Percentiles rank a stretch among this genome's conserved stretches.
phyloP scores from a whole-genome alignment of 64 coral and sea anemone genomes.

The Stylophora pistillata region DNA sequence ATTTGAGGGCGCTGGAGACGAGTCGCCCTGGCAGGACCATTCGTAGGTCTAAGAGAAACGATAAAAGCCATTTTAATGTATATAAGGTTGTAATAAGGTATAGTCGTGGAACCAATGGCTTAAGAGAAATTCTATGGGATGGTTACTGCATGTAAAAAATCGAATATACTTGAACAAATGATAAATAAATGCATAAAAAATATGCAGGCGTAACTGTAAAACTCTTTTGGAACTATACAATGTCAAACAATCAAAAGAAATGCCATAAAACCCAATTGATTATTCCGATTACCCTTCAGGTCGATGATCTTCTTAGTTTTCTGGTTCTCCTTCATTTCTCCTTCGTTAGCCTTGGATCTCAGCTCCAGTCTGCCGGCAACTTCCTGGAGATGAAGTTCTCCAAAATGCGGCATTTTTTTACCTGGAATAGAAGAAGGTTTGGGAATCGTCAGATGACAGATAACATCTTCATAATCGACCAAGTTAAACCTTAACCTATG shows the following conservation, averaged over 20 bases:
- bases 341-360: neutral
- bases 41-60: neutral
- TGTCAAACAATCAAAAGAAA: neutral
- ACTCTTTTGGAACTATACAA: too few species aligned
- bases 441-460: too few species aligned
- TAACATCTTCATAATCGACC: too few species aligned
- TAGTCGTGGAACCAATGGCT: too few species aligned
- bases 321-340: neutral
- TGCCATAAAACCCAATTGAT: neutral
- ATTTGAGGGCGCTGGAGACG: constrained; percentile 12
- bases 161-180: too few species aligned
- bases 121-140: too few species aligned
- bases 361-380: neutral
- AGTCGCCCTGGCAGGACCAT: constrained; percentile 19
- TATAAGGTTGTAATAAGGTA: neutral
- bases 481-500: neutral
- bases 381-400: constrained; percentile 24
- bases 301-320: constrained; percentile 13
- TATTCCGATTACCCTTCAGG: constrained; percentile 6
- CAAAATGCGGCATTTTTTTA: constrained; percentile 3
- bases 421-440: neutral
- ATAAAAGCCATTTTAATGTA: neutral
- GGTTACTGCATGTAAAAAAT: too few species aligned
- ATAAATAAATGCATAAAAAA: too few species aligned
- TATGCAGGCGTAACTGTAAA: neutral